A percentile compares a stretch with the other conserved stretches of the same genome.
These are phyloP conservation scores for Spheniscus mendiculus DNA, from an alignment of 2,113 vertebrate species.

Conservation along the genomic window DNA sequence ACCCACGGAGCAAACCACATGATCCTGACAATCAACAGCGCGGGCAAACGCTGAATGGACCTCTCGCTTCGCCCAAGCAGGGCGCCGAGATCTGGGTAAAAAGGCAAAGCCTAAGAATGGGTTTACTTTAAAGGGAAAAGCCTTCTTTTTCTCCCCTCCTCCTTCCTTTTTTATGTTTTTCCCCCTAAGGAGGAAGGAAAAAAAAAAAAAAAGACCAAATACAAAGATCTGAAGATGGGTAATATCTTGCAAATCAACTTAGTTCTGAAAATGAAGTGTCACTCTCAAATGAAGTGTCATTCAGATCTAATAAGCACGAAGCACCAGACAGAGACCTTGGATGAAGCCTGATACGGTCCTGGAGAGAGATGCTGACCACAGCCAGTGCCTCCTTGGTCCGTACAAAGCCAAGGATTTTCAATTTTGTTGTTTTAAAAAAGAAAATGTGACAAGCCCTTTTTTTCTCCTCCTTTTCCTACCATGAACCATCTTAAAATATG, in stretches of 20 bases:
- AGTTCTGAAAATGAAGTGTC: neutral
- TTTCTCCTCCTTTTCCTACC: neutral
- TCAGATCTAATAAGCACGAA: neutral
- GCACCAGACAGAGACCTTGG: neutral
- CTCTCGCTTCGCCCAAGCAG: neutral
- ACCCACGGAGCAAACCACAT: conserved; percentile 70
- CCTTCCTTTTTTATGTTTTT: accelerated
- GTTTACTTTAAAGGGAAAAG: neutral
- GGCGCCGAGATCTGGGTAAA: neutral
- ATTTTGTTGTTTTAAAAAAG: neutral
- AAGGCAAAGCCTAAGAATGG: neutral
- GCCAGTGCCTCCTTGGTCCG: neutral
- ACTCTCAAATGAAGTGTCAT: neutral
- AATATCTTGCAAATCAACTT: neutral
- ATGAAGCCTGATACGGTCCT: neutral
- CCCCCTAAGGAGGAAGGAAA: neutral
- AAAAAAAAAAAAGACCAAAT: neutral
- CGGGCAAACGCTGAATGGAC: neutral
- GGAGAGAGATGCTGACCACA: neutral
- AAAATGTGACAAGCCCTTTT: neutral
- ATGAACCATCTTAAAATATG: neutral
- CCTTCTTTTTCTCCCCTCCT: neutral
- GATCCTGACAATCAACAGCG: conserved; percentile 64
- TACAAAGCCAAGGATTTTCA: neutral
- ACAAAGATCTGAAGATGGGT: neutral